These are phyloP conservation scores for Epinotia ramella DNA, from an alignment of 2,888 invertebrate species.

Conservation along the genomic window DNA sequence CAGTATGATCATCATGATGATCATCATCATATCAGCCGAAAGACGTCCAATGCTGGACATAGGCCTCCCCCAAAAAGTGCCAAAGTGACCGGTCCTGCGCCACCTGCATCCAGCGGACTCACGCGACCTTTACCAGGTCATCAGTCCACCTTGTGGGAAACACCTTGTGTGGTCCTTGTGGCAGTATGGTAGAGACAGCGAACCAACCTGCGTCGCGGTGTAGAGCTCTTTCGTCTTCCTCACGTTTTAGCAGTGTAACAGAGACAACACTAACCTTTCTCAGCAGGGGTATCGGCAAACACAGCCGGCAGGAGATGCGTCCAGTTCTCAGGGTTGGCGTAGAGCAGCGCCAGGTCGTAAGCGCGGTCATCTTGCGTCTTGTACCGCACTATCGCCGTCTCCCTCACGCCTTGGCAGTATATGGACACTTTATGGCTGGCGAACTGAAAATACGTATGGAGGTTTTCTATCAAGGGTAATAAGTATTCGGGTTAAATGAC, in stretches of 20 bases:
- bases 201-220: too few relatives aligned
- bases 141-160: too few relatives aligned
- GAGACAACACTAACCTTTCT: conserved; percentile 64
- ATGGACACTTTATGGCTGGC: conserved; percentile 68
- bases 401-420: conserved; percentile 71
- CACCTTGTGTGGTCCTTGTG: too few relatives aligned
- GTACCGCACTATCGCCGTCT: conserved; percentile 78
- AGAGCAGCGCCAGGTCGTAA: conserved; percentile 79
- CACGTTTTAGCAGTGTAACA: conserved; percentile 70
- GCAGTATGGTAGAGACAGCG: too few relatives aligned
- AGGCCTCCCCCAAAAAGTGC: too few relatives aligned
- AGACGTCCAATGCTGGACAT: too few relatives aligned
- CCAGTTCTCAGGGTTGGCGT: conserved; percentile 70
- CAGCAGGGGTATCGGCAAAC: conserved; percentile 65
- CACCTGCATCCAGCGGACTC: too few relatives aligned
- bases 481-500: background rate
- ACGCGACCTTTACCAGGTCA: too few relatives aligned
- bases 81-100: too few relatives aligned
- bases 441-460: conserved; percentile 60
- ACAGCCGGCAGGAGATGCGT: conserved; percentile 63
- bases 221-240: conserved; percentile 63
- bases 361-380: conserved; percentile 76
- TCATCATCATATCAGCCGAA: too few relatives aligned
- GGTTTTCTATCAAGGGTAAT: background rate
- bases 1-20: too few relatives aligned